Percentiles rank a stretch among this genome's conserved stretches.
These are phyloP conservation scores for Conistra vaccinii DNA, from an alignment of 2,888 invertebrate species.

Conservation along the genomic window DNA sequence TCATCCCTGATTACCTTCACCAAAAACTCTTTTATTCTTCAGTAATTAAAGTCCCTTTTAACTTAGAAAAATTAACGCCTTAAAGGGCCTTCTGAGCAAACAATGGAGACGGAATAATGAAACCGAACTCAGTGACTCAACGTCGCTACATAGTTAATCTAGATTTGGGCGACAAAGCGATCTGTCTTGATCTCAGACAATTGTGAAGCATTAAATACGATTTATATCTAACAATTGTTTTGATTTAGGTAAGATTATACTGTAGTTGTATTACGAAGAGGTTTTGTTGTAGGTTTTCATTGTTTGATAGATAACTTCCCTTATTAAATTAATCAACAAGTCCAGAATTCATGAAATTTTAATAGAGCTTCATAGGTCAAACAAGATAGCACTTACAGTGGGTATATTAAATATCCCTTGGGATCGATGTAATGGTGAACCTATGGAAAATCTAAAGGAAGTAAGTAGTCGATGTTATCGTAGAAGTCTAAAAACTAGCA, in stretches of 20 bases:
- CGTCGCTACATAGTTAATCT: slow-evolving; percentile 67
- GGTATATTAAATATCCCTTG: neutral
- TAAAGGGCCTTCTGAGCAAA: slow-evolving; percentile 55
- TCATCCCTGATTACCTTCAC: neutral
- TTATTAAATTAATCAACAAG: neutral
- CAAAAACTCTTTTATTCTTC: slow-evolving; percentile 1
- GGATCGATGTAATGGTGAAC: neutral
- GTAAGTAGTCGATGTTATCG: no score
- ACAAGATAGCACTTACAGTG: no score
- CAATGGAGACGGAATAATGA: slow-evolving; percentile 64
- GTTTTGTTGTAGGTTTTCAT: slow-evolving; percentile 6
- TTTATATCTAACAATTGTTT: slow-evolving; percentile 65
- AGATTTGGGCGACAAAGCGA: slow-evolving; percentile 68
- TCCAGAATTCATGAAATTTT: neutral
- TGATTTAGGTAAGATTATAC: slow-evolving; percentile 46
- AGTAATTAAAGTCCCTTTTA: slow-evolving; percentile 42
- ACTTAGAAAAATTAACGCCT: slow-evolving; percentile 52
- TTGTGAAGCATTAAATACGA: slow-evolving; percentile 66
- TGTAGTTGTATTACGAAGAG: neutral
- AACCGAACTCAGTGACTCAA: slow-evolving; percentile 58
- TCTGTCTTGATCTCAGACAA: slow-evolving; percentile 69
- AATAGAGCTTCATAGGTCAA: neutral
- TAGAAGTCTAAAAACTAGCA: no score
- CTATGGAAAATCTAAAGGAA: no score
- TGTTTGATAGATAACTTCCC: neutral